Evolutionary conservation across 2,113 vertebrate genomes (phyloP), one percentile per base, ranked within the genome.

Genomic region (Halichoerus grypus): DNA sequence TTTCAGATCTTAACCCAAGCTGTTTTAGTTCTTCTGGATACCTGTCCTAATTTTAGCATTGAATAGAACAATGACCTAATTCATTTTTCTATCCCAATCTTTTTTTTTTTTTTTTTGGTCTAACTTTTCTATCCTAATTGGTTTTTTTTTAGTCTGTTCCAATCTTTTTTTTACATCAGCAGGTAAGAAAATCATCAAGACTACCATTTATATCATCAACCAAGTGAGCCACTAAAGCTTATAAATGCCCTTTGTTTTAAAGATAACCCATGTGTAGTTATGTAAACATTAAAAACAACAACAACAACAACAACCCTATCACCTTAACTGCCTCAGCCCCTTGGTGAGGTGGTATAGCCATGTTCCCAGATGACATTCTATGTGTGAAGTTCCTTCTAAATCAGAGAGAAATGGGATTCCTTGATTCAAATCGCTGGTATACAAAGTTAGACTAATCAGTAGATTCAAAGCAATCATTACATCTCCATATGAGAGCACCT

Each of bases 171-270:
- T 24, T 46, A 63, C n/a, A 15, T 86, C 65, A 63, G 10, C 76
- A 46, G 79, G 24, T 61, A 79, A 67, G 61, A 87, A 94, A 90
- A 90, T 76, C 11, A 24, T 53, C 22, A 92, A 76, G 33, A 89
- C 15, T 61, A 10, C 76, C 36, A 36, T 36, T 3, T 51, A 13
- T 74, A 3, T 53, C 55, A 42, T 46, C 21, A 33, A 9, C 59
- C 53, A 67, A 26, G 1, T n/a, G 71, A 81, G 49, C 72, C 33
- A 6, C 19, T 84, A 42, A 76, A 39, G 13, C 42, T 85, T 72
- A n/a, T 24, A 79, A 92, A 42, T 31, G n/a, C 24, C 46, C 59
- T 95, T 94, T 90, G 67, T 87, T 94, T 95, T 92, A 91, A 95
- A 87, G 22, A 59, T 42, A 53, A 71, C 51, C 26, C 3, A 8